Evolutionary conservation across 2,797 vertebrate species (phyloP).

Genomic region (Sparus aurata): DNA sequence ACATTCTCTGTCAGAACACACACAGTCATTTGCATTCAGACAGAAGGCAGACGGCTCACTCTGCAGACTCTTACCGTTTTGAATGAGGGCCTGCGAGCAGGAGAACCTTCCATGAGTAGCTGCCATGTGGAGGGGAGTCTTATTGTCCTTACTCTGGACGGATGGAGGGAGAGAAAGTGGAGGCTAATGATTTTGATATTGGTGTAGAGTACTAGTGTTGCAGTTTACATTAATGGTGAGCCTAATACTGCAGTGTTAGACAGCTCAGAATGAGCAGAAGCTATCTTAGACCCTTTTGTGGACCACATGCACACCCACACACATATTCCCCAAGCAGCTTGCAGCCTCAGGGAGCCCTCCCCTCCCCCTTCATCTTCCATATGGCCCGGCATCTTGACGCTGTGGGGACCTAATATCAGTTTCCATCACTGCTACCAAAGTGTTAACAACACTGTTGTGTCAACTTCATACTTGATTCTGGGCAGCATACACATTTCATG

Average conservation of each 20-base stretch:
- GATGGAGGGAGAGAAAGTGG: slow-evolving; percentile 19
- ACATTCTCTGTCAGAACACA: neutral
- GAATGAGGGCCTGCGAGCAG: slow-evolving; percentile 97
- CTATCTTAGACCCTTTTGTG: slow-evolving; percentile 5
- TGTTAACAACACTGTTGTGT: slow-evolving; percentile 53
- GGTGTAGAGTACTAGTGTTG: neutral
- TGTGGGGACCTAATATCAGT: slow-evolving; percentile 58
- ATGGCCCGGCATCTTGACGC: slow-evolving; percentile 73
- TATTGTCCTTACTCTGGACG: slow-evolving; percentile 95
- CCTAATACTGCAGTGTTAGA: slow-evolving; percentile 14
- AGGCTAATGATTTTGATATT: neutral
- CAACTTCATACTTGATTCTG: neutral
- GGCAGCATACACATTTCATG: neutral
- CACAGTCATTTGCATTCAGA: slow-evolving; percentile 4
- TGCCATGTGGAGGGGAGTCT: slow-evolving; percentile 98
- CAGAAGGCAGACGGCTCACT: slow-evolving; percentile 6
- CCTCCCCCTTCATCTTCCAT: slow-evolving; percentile 61
- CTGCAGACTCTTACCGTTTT: slow-evolving; percentile 89
- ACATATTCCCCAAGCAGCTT: slow-evolving; percentile 71
- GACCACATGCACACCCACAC: slow-evolving; percentile 47
- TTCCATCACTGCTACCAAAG: slow-evolving; percentile 68
- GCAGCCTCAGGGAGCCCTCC: slow-evolving; percentile 65
- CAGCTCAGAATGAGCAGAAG: slow-evolving; percentile 43
- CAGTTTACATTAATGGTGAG: neutral
- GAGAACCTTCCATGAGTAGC: slow-evolving; percentile 97